These are phyloP conservation scores for Catharus fuscescens DNA, from an alignment of 2,113 vertebrate genomes.

Conservation along the genomic window DNA sequence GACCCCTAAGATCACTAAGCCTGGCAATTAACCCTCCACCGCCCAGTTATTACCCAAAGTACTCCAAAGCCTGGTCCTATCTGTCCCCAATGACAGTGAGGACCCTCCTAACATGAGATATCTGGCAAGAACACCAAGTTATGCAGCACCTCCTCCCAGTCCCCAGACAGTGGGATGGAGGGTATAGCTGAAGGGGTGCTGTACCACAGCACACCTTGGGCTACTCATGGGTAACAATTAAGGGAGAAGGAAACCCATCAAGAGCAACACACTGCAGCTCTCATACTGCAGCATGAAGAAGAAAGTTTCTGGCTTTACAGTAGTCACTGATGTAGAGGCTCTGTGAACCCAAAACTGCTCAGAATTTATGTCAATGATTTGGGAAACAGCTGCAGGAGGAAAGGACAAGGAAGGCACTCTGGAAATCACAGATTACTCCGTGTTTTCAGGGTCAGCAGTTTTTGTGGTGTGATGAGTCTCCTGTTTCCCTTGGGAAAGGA, in stretches of 20 bases:
- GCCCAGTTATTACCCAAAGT: neutral
- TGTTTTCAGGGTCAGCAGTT: neutral
- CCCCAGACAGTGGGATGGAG: neutral
- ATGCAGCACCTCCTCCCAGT: neutral
- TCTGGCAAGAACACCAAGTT: neutral
- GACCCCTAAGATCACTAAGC: neutral
- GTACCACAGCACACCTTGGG: neutral
- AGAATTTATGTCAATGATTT: neutral
- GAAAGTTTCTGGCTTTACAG: neutral
- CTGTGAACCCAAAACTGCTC: neutral
- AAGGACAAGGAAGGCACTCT: neutral
- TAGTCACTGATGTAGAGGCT: accelerated
- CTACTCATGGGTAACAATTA: neutral
- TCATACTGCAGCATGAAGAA: neutral
- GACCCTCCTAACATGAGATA: accelerated
- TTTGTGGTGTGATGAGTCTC: neutral
- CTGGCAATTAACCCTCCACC: neutral
- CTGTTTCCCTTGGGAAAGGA: neutral
- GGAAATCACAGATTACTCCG: neutral
- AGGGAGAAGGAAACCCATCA: neutral
- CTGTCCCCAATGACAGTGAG: neutral
- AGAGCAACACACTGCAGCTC: neutral
- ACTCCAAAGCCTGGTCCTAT: neutral
- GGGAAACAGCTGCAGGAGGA: neutral
- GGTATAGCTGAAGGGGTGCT: neutral